These are phyloP conservation scores for Carassius gibelio DNA, from an alignment of 2,113 vertebrate species.

Conservation along the genomic window DNA sequence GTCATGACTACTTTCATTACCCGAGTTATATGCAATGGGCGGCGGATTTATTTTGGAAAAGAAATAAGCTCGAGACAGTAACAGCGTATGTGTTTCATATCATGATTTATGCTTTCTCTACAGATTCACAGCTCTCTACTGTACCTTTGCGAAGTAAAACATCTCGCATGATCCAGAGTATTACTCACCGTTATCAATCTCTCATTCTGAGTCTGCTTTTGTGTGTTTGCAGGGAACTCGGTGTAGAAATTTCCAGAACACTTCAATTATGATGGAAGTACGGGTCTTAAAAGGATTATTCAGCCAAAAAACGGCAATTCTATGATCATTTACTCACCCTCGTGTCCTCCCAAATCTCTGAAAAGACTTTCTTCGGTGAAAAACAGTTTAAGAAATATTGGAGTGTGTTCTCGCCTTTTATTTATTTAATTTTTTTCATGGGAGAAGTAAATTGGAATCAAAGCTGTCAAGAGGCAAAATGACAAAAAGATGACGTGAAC, in stretches of 20 bases:
- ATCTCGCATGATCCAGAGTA: slow-evolving; percentile 35
- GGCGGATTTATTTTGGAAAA: slow-evolving; percentile 67
- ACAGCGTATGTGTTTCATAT: neutral
- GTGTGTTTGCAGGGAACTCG: slow-evolving; percentile 21
- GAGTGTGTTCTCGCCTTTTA: neutral
- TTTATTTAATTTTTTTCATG: neutral
- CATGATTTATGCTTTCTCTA: neutral
- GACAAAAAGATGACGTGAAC: neutral
- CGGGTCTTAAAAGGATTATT: neutral
- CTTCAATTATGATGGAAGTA: neutral
- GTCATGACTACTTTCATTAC: slow-evolving; percentile 71
- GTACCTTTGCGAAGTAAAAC: slow-evolving; percentile 23
- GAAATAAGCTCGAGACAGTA: slow-evolving; percentile 49
- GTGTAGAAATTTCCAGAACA: neutral
- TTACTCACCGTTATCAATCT: slow-evolving; percentile 33
- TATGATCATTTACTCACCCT: neutral
- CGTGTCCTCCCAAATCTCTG: neutral
- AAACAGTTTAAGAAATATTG: neutral
- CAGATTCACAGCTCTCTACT: slow-evolving; percentile 7
- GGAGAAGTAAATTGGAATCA: neutral
- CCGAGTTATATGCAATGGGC: slow-evolving; percentile 71
- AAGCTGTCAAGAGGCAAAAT: neutral
- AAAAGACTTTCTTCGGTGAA: slow-evolving; percentile 1
- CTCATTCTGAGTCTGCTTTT: slow-evolving; percentile 31
- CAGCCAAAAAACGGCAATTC: neutral